Evolutionary conservation across 2,888 invertebrate species (phyloP).

Genomic region (Drosophila mimetica): DNA sequence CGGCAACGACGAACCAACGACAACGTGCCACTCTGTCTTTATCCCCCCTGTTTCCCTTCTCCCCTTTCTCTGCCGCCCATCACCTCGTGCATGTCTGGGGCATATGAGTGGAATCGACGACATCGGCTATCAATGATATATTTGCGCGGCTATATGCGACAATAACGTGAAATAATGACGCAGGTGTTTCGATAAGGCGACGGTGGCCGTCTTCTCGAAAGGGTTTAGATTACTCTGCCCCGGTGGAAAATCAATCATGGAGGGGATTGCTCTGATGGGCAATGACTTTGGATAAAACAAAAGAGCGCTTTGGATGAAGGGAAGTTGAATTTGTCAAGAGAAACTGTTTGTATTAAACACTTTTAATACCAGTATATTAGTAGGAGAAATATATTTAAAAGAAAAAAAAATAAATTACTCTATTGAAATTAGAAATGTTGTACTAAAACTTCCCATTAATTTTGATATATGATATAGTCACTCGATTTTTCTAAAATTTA

Average conservation of each 20-base stretch:
- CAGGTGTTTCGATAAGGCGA: constrained; percentile 75
- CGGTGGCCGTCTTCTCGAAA: constrained; percentile 55
- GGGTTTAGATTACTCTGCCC: constrained; percentile 72
- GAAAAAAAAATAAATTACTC: too few species aligned
- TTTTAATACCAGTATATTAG: background rate
- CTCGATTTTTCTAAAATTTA: too few species aligned
- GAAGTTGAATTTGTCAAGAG: background rate
- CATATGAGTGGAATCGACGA: constrained; percentile 57
- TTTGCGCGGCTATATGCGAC: constrained; percentile 72
- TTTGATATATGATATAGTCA: too few species aligned
- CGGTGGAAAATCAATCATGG: constrained; percentile 39
- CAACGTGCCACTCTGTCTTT: constrained; percentile 27
- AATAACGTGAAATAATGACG: constrained; percentile 82
- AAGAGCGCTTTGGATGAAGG: background rate
- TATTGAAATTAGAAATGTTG: too few species aligned
- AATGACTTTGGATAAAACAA: constrained; percentile 17
- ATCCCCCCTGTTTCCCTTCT: background rate
- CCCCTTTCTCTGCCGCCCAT: background rate
- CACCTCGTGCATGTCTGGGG: constrained; percentile 23
- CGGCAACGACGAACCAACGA: constrained; percentile 51
- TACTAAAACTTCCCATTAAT: too few species aligned
- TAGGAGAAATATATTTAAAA: too few species aligned
- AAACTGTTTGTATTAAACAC: background rate
- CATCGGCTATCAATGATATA: constrained; percentile 68
- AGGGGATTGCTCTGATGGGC: constrained; percentile 22